A percentile compares a stretch with the other conserved stretches of the same genome.
These are phyloP conservation scores for Euura saliciscinereae DNA, from an alignment of 1,140 invertebrate species.

Conservation along the genomic window DNA sequence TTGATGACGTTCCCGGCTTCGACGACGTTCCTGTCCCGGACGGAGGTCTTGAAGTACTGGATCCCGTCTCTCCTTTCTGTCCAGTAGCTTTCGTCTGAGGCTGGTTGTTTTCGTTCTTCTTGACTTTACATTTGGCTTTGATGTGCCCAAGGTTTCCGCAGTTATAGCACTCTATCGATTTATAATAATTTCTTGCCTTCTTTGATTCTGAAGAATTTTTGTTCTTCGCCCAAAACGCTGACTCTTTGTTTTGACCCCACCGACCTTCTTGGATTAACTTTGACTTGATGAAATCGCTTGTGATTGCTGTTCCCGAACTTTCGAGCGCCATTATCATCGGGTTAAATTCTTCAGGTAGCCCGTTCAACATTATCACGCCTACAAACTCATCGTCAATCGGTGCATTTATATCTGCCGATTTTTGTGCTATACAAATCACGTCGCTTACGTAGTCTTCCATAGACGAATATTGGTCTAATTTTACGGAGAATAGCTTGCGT, in stretches of 20 bases:
- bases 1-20: neutral
- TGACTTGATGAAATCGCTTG: constrained; percentile 31
- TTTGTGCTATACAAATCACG: neutral
- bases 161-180: neutral
- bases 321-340: constrained; percentile 39
- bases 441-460: constrained; percentile 1
- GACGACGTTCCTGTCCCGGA: neutral
- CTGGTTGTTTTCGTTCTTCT: neutral
- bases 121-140: neutral
- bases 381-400: constrained; percentile 39
- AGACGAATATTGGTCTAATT: constrained; percentile 1
- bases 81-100: neutral
- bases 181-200: neutral
- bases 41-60: neutral
- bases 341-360: constrained; percentile 35
- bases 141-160: neutral
- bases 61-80: neutral
- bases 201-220: neutral
- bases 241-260: neutral
- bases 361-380: constrained; percentile 39
- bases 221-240: neutral
- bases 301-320: constrained; percentile 37
- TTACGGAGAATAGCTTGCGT: constrained; percentile 22
- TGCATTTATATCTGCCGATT: constrained; percentile 29
- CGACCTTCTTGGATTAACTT: constrained; percentile 35